These are phyloP conservation scores for Helarctos malayanus DNA, from an alignment of 2,797 vertebrate species.

Conservation along the genomic window DNA sequence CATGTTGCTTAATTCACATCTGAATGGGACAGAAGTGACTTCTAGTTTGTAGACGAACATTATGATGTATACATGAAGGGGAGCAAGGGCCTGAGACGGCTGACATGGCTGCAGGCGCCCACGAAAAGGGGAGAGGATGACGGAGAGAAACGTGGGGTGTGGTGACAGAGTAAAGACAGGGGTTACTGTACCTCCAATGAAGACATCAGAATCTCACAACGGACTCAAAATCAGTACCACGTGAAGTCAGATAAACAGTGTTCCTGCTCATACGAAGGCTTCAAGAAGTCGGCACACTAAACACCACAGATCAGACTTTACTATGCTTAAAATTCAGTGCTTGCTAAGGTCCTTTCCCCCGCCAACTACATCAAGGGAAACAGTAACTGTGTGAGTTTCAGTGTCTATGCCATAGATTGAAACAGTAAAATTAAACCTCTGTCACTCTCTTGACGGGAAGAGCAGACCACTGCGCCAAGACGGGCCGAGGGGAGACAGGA, in stretches of 20 bases:
- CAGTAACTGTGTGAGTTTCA: not conserved
- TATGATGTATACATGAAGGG: not conserved
- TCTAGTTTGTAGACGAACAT: not conserved
- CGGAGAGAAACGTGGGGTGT: not conserved
- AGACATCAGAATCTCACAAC: not conserved
- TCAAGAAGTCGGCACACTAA: not conserved
- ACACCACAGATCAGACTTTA: not conserved
- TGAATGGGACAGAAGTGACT: not conserved
- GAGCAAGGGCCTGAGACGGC: not conserved
- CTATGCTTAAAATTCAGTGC: not conserved
- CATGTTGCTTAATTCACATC: not conserved
- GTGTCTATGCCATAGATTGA: not conserved
- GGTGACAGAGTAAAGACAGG: not conserved
- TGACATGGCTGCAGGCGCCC: not conserved
- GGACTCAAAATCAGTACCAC: constrained; percentile 3
- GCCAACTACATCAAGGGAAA: not conserved
- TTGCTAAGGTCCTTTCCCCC: not conserved
- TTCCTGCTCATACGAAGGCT: not conserved
- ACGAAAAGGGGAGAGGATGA: not conserved
- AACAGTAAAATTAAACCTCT: not conserved
- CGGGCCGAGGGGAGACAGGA: not conserved
- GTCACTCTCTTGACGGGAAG: not conserved
- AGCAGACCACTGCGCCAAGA: not conserved
- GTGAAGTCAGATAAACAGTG: not conserved
- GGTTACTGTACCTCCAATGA: not conserved